A percentile compares a stretch with the other conserved stretches of the same genome.
These are phyloP conservation scores for Notothenia rossii DNA, from an alignment of 2,113 vertebrate species.

Conservation along the genomic window DNA sequence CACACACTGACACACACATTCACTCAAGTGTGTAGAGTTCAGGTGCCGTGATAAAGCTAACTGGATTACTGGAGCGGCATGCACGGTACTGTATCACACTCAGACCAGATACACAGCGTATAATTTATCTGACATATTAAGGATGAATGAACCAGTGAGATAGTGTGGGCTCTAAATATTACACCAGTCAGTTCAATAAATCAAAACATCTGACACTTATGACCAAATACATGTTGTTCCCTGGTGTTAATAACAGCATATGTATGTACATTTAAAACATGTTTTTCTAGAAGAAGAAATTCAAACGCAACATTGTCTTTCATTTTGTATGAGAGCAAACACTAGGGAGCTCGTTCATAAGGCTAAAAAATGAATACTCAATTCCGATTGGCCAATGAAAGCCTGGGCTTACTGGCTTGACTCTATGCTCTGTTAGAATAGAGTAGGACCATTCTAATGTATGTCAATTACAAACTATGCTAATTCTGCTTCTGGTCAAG, in stretches of 20 bases:
- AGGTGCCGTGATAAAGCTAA: conserved; percentile 65
- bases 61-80: conserved; percentile 43
- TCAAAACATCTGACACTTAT: not conserved
- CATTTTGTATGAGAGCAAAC: conserved; percentile 34
- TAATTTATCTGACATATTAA: conserved; percentile 65
- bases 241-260: conserved; percentile 9
- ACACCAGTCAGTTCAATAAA: conserved; percentile 14
- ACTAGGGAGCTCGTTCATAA: conserved; percentile 14
- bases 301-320: conserved; percentile 31
- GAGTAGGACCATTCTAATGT: not conserved
- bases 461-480: conserved; percentile 10
- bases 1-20: conserved; percentile 49
- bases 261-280: conserved; percentile 27
- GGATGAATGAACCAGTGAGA: conserved; percentile 28
- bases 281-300: conserved; percentile 22
- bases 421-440: not conserved
- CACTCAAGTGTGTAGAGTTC: conserved; percentile 49
- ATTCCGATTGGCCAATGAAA: conserved; percentile 14
- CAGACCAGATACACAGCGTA: conserved; percentile 40
- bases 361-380: conserved; percentile 18
- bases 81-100: conserved; percentile 51
- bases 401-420: not conserved
- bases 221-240: not conserved
- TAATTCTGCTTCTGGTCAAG: too few species aligned
- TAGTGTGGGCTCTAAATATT: not conserved